Percentiles rank a stretch among this genome's conserved stretches.
These are phyloP conservation scores for Harpagifer antarcticus DNA, from an alignment of 2,797 vertebrate genomes.

Conservation along the genomic window DNA sequence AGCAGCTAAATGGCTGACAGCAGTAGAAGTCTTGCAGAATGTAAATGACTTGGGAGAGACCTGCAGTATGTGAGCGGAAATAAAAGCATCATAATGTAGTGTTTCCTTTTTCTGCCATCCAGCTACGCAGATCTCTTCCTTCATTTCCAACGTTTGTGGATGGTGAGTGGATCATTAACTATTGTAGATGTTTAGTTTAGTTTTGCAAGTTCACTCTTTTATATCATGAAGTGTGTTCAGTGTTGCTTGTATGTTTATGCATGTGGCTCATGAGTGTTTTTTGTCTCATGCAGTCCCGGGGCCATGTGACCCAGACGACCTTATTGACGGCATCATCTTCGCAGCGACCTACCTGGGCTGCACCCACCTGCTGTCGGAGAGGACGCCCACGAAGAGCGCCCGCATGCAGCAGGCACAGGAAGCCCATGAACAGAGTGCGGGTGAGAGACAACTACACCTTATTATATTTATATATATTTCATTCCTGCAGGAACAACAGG, in stretches of 20 bases:
- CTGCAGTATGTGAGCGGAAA: conserved; percentile 34
- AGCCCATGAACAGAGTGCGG: conserved; percentile 95
- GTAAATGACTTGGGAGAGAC: conserved; percentile 30
- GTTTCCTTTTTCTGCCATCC: conserved; percentile 74
- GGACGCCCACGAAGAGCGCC: conserved; percentile 94
- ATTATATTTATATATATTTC: neutral
- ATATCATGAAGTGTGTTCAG: too few relatives aligned
- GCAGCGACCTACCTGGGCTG: conserved; percentile 97
- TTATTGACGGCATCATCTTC: conserved; percentile 98
- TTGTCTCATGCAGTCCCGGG: conserved; percentile 88
- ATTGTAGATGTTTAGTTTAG: neutral
- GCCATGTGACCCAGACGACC: conserved; percentile 96
- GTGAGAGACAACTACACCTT: conserved; percentile 77
- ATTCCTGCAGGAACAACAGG: neutral
- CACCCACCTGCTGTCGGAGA: conserved; percentile 96
- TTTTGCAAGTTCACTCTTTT: neutral
- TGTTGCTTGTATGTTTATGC: neutral
- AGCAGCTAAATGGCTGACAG: conserved; percentile 38
- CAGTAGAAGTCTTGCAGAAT: conserved; percentile 36
- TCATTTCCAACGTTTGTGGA: conserved; percentile 97
- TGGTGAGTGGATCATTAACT: conserved; percentile 84
- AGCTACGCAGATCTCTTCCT: conserved; percentile 94
- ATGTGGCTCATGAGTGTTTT: neutral
- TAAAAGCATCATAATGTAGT: neutral
- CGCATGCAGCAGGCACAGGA: conserved; percentile 99